Percentiles rank a stretch among this genome's conserved stretches.
phyloP scores from a whole-genome alignment of 2,888 invertebrate species.

The Aleiodes testaceus region DNA sequence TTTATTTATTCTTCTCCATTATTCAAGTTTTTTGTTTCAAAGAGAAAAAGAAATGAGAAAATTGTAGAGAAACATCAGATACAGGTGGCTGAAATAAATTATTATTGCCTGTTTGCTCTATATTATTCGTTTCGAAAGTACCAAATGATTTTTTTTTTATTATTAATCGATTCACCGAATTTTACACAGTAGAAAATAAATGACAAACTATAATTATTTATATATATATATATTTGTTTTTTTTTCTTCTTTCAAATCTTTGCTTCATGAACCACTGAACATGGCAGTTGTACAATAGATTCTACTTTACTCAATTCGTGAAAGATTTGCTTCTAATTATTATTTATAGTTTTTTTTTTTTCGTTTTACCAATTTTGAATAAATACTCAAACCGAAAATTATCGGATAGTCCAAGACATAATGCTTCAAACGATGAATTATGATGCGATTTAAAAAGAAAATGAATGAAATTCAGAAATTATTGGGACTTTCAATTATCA shows the following conservation, averaged over 20 bases:
- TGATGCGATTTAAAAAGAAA: not conserved
- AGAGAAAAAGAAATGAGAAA: too few relatives aligned
- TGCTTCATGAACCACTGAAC: not conserved
- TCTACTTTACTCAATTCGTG: conserved; percentile 2
- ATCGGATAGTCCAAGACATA: conserved; percentile 6
- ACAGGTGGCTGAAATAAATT: not conserved
- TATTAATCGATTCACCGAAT: not conserved
- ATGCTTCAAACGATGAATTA: conserved; percentile 8
- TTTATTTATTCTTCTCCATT: not conserved
- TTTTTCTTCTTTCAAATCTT: not conserved
- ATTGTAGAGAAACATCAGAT: too few relatives aligned
- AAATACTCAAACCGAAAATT: conserved; percentile 17
- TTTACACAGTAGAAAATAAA: not conserved
- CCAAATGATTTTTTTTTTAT: not conserved
- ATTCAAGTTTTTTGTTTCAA: too few relatives aligned
- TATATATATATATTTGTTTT: conserved; percentile 12
- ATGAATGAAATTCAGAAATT: not conserved
- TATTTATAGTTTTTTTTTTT: conserved; percentile 1
- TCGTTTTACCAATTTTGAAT: not conserved
- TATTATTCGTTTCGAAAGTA: not conserved
- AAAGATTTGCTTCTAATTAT: not conserved
- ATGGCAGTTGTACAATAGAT: conserved; percentile 24
- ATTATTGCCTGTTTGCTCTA: not conserved
- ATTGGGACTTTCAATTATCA: conserved; percentile 7
- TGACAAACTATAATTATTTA: not conserved